Evolutionary conservation across 2,888 invertebrate species (phyloP).

Genomic region (Meteorus colon): DNA sequence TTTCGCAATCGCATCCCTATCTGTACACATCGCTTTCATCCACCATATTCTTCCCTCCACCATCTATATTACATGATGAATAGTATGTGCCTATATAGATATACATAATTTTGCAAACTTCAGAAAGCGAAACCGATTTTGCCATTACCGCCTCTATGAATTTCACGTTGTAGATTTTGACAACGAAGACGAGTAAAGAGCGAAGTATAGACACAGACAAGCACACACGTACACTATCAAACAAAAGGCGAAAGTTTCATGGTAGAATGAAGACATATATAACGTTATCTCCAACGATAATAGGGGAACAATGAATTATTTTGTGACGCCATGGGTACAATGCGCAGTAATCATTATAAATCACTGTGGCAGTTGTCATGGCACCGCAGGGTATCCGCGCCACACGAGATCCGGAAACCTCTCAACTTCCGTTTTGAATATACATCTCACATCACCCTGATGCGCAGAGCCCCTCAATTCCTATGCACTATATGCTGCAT

Average conservation of each 20-base stretch:
- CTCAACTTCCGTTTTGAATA: conserved; percentile 56
- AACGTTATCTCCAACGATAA: conserved; percentile 62
- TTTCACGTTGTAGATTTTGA: background rate
- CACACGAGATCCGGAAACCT: conserved; percentile 56
- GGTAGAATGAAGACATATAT: conserved; percentile 40
- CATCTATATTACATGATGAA: too few relatives aligned
- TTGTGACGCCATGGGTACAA: conserved; percentile 62
- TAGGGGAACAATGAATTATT: conserved; percentile 64
- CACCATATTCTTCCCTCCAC: too few relatives aligned
- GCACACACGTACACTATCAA: background rate
- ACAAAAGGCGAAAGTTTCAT: conserved; percentile 52
- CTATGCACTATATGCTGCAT: background rate
- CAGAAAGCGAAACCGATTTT: conserved; percentile 15
- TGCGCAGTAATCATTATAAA: conserved; percentile 66
- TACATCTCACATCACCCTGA: background rate
- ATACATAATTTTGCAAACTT: conserved; percentile 14
- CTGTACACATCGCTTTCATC: background rate
- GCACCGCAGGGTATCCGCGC: conserved; percentile 48
- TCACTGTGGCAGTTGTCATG: conserved; percentile 57
- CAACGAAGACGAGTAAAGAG: too few relatives aligned
- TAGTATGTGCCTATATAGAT: background rate
- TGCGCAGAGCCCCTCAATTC: background rate
- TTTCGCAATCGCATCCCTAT: background rate
- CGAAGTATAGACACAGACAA: conserved; percentile 14
- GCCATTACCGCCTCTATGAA: background rate